Evolutionary conservation across 92 coral and sea anemone species (phyloP), one percentile per base, ranked within the genome.

Genomic region (Siderastrea siderea): DNA sequence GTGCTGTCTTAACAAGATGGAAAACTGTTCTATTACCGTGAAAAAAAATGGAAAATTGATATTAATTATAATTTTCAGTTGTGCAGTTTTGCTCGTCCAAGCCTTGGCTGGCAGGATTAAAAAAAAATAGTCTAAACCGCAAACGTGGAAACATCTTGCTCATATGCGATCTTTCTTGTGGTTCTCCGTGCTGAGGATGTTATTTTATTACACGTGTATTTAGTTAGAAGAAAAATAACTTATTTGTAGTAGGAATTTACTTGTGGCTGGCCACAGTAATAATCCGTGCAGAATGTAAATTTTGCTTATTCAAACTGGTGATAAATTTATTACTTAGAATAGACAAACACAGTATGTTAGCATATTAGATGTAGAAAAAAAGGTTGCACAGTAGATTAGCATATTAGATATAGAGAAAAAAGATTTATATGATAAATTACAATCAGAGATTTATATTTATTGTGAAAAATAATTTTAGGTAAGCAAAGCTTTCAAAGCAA

Each of bases 181-280:
- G 66, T 15, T 61, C 61, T 17, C 59, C 61, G 51, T 14, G 19
- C 47, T 46, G 19, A 73, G 38, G 38, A 14, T 59, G 11, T 15
- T 60, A 8, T 44, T 52, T 49, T 11, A n/a, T 17, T 14, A 3
- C 12, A 67, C 47, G 26, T 47, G 7, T 63, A 13, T 43, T 49
- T 12, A 15, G 68, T 1, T 53, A 54, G 68, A 55, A 43, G 7
- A 50, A 43, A 54, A 6, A 48, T 6, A 60, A 68, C 52, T 81
- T 26, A 26, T 81, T 68, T 69, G 13, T 44, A 70, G 68, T 2
- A 13, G 86, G 55, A 46, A n/a, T 45, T 58, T 58, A 70, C 69
- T 55, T 16, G 86, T 82, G 86, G 86, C 86, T 44, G 86, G 86
- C 86, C 86, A 82, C 86, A 19, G 49, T 67, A 81, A 67, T 26